A percentile compares a stretch with the other conserved stretches of the same genome.
These are phyloP conservation scores for Meliscaeva auricollis DNA, from an alignment of 2,888 invertebrate genomes.

Conservation along the genomic window DNA sequence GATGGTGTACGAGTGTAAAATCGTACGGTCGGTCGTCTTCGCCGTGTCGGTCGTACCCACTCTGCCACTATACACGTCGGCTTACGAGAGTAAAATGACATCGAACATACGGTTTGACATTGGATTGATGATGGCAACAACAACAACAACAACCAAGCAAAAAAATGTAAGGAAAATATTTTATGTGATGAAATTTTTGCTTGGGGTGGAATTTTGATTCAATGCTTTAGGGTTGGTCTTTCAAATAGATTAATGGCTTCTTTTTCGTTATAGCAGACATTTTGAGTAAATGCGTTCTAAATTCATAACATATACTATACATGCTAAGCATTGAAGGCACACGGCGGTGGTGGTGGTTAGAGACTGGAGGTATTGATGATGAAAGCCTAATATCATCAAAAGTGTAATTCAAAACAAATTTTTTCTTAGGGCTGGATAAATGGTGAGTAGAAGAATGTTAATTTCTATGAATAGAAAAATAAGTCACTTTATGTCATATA, in stretches of 20 bases:
- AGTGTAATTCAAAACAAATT: too few relatives aligned
- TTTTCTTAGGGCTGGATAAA: too few relatives aligned
- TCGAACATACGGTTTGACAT: constrained; percentile 55
- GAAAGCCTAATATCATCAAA: too few relatives aligned
- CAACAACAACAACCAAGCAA: neutral
- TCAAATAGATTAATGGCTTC: constrained; percentile 20
- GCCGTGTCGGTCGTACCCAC: neutral
- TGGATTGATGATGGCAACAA: constrained; percentile 58
- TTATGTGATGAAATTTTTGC: constrained; percentile 19
- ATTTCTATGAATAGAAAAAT: too few relatives aligned
- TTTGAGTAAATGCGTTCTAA: neutral
- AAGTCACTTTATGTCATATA: too few relatives aligned
- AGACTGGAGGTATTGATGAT: too few relatives aligned
- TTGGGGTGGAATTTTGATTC: constrained; percentile 4
- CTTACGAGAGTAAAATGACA: constrained; percentile 26
- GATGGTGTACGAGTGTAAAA: constrained; percentile 7
- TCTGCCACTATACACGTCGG: neutral
- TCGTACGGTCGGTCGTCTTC: too few relatives aligned
- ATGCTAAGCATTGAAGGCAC: too few relatives aligned
- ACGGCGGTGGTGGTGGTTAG: too few relatives aligned
- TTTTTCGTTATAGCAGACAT: neutral
- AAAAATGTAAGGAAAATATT: neutral
- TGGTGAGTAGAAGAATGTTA: too few relatives aligned
- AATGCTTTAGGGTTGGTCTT: neutral
- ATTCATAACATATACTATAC: too few relatives aligned